phyloP scores from a whole-genome alignment of 2,888 invertebrate genomes.

The Acanthococcus lagerstroemiae region DNA sequence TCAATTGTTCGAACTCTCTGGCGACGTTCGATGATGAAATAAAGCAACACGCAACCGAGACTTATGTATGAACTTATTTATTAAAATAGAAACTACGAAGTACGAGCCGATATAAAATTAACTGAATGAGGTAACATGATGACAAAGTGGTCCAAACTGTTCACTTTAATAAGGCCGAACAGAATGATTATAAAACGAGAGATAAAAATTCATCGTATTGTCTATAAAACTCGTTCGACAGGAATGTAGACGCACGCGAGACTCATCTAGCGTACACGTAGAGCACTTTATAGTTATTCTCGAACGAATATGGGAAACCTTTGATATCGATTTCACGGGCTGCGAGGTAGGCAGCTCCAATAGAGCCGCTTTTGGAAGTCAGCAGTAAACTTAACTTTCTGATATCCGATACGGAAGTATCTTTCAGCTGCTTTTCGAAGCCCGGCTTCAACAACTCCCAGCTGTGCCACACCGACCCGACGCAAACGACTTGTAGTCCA shows the following conservation, averaged over 20 bases:
- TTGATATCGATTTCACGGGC: constrained; percentile 55
- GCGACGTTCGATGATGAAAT: too few species aligned
- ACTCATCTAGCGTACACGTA: constrained; percentile 45
- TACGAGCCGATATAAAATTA: too few species aligned
- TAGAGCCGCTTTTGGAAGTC: constrained; percentile 64
- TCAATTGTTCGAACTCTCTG: too few species aligned
- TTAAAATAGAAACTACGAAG: too few species aligned
- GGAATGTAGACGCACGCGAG: not conserved
- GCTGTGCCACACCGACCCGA: constrained; percentile 91
- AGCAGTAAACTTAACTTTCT: constrained; percentile 54
- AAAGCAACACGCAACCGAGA: too few species aligned
- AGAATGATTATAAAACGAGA: too few species aligned
- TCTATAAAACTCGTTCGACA: not conserved
- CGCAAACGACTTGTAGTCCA: constrained; percentile 71
- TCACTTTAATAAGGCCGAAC: too few species aligned
- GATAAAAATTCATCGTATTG: too few species aligned
- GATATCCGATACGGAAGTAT: constrained; percentile 39
- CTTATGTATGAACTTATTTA: too few species aligned
- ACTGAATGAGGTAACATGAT: too few species aligned
- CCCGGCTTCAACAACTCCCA: constrained; percentile 71
- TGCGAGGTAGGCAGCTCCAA: constrained; percentile 78
- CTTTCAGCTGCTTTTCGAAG: constrained; percentile 48
- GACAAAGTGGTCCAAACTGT: too few species aligned
- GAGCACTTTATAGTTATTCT: constrained; percentile 46
- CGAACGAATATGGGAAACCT: constrained; percentile 56